Conservation (phyloP, 2,113 vertebrate genomes). For the Alosa alosa region DNA sequence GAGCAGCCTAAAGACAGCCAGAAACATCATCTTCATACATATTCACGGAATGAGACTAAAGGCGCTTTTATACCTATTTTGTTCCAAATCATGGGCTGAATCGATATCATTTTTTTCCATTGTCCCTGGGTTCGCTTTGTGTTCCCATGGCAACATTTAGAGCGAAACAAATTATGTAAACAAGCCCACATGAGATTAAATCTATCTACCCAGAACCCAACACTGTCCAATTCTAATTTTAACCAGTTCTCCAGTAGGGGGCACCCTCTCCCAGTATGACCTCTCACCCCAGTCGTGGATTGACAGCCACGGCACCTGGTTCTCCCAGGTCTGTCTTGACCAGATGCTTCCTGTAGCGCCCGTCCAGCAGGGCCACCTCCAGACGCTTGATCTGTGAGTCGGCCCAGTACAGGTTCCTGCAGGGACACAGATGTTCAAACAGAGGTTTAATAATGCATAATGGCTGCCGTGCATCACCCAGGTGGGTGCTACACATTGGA, state of each 20-base stretch:
- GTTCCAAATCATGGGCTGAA: no score
- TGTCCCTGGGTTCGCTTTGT: no score
- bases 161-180: no score
- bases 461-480: no score
- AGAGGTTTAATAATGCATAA: neutral
- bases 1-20: conserved; percentile 72
- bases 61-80: no score
- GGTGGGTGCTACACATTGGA: no score
- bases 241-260: neutral
- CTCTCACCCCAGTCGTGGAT: conserved; percentile 83
- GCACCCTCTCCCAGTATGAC: neutral
- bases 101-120: no score
- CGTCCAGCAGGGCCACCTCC: conserved; percentile 87
- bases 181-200: no score
- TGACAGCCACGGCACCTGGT: conserved; percentile 85
- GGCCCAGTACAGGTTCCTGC: conserved; percentile 92
- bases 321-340: conserved; percentile 78
- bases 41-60: no score
- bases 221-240: neutral
- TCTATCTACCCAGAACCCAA: no score
- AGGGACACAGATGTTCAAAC: neutral
- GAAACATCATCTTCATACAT: neutral
- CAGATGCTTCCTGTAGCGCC: conserved; percentile 89
- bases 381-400: conserved; percentile 81
- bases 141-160: no score